Conservation (phyloP, 2,888 invertebrate genomes). For the Bibio marci region DNA sequence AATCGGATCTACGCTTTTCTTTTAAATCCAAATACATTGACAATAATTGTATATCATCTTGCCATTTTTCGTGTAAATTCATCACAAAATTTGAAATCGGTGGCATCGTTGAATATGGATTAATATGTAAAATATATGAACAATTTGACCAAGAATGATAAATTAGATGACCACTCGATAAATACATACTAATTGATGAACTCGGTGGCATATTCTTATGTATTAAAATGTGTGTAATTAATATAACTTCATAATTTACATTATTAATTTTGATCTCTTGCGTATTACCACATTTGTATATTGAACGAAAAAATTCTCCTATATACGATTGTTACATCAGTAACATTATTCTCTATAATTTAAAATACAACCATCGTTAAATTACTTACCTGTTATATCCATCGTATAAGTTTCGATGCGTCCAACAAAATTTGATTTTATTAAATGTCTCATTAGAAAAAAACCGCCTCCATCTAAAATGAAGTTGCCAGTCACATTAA, state of each 20-base stretch:
- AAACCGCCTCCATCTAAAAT: slow-evolving; percentile 21
- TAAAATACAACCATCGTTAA: too few species aligned
- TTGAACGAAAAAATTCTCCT: too few species aligned
- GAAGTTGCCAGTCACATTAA: slow-evolving; percentile 12
- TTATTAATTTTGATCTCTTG: too few species aligned
- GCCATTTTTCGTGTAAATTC: slow-evolving; percentile 6
- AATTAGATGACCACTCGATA: slow-evolving; percentile 7
- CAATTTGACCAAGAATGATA: slow-evolving; percentile 7
- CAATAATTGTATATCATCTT: slow-evolving; percentile 6
- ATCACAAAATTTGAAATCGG: background rate
- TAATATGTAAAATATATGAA: slow-evolving; percentile 7
- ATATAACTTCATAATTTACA: too few species aligned
- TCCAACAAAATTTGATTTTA: slow-evolving; percentile 18
- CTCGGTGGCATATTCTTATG: too few species aligned
- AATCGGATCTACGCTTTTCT: slow-evolving; percentile 2
- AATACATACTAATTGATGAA: slow-evolving; percentile 8
- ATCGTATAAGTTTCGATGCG: slow-evolving; percentile 14
- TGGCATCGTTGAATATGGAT: slow-evolving; percentile 5
- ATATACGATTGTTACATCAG: too few species aligned
- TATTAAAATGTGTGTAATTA: background rate
- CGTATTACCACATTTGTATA: too few species aligned
- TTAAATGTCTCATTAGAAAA: slow-evolving; percentile 20
- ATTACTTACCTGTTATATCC: too few species aligned
- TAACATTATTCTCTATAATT: too few species aligned
- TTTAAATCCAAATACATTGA: slow-evolving; percentile 8